Percentiles rank a stretch among this genome's conserved stretches.
These are phyloP conservation scores for Rhyacophila brunnea DNA, from an alignment of 1,140 invertebrate genomes.

Conservation along the genomic window DNA sequence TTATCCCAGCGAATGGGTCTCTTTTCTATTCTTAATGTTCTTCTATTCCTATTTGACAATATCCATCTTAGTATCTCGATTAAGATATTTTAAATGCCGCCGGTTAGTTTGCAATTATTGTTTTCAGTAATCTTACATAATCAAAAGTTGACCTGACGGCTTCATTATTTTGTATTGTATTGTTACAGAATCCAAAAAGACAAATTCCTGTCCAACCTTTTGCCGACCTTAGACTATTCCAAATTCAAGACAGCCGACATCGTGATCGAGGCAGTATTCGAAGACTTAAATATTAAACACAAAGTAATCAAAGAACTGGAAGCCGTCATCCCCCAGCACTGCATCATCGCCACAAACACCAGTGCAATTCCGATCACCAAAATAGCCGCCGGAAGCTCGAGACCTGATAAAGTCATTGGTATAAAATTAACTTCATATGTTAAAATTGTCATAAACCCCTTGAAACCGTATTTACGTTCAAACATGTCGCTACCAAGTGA, in stretches of 20 bases:
- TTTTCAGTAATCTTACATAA: no score
- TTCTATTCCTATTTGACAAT: no score
- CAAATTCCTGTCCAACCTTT: constrained; percentile 73
- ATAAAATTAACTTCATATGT: no score
- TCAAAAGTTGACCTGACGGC: no score
- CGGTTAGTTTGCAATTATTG: no score
- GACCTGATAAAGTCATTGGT: constrained; percentile 89
- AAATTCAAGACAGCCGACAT: constrained; percentile 88
- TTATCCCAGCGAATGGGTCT: neutral
- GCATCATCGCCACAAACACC: constrained; percentile 96
- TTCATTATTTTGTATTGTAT: no score
- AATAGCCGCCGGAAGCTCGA: constrained; percentile 87
- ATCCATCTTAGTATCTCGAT: no score
- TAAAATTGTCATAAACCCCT: no score
- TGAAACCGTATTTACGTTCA: no score
- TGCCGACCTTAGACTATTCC: constrained; percentile 81
- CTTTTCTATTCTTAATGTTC: neutral
- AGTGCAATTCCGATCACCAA: constrained; percentile 96
- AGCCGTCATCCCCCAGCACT: constrained; percentile 80
- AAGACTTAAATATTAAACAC: constrained; percentile 95
- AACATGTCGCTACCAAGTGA: no score
- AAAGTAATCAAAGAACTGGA: constrained; percentile 96
- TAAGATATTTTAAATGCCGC: no score
- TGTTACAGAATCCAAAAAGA: constrained; percentile 80
- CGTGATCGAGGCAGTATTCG: constrained; percentile 99